Evolutionary conservation across 2,113 vertebrate genomes (phyloP).

Genomic region (Lepisosteus oculatus): DNA sequence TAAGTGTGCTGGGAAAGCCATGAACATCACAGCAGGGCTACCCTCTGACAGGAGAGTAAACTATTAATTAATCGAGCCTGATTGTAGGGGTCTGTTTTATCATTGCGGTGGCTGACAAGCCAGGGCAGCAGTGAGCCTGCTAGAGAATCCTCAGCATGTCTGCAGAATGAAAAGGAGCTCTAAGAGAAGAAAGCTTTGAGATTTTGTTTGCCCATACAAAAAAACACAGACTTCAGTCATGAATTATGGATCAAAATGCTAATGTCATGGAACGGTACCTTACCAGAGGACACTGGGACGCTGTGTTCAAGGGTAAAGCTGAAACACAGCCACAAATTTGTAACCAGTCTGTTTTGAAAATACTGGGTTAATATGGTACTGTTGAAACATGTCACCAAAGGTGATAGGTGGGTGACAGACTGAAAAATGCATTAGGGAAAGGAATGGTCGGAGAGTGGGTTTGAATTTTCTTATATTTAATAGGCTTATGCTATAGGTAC

Average conservation of each 20-base stretch:
- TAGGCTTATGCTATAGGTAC: no score
- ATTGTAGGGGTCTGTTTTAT: background rate
- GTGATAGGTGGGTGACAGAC: no score
- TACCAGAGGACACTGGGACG: background rate
- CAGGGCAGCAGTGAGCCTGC: background rate
- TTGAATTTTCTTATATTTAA: background rate
- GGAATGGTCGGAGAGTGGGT: background rate
- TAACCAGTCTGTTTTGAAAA: no score
- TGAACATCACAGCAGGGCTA: background rate
- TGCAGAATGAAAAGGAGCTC: background rate
- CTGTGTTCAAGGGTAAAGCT: constrained; percentile 1
- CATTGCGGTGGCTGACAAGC: background rate
- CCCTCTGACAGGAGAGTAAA: background rate
- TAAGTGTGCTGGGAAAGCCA: background rate
- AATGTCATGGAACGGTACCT: background rate
- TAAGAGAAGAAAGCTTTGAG: background rate
- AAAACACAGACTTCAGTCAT: background rate
- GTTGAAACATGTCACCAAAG: no score
- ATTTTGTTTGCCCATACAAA: constrained; percentile 1
- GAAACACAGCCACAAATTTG: background rate
- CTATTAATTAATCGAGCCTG: constrained; percentile 5
- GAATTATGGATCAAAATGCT: constrained; percentile 4
- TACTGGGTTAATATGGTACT: no score
- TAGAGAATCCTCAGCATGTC: background rate
- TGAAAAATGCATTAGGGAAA: background rate